Base-by-base conservation (phyloP, 2,113 vertebrate species). In the Bambusicola thoracicus region DNA sequence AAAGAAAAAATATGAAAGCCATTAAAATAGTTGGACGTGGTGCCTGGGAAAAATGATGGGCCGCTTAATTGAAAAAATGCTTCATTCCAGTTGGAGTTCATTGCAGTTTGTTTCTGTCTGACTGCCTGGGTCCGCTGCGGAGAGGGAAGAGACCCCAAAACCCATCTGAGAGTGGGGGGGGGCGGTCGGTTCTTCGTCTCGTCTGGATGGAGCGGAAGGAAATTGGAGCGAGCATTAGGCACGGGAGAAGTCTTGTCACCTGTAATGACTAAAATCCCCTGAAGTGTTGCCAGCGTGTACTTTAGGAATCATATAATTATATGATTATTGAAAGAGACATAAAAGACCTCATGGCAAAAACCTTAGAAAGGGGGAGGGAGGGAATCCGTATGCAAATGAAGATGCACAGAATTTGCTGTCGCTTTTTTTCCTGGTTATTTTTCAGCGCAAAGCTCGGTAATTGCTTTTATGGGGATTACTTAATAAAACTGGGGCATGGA, bases 311-410 rank as follows among this genome's bases (percentile, higher is more conserved):
- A 90, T 96, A 96, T 97, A 97, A 97, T 97, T 97, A 96, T 96
- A 96, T 94, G 90, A 97, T 97, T 97, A 97, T 97, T 96, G 97
- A 96, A 95, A 91, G 91, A 96, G 93, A 96, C 97, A 96, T 97
- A 92, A 95, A 96, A 97, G 85, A 94, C 91, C 95, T 95, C 85
- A 92, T 95, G 93, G 95, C 94, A 95, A 97, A 92, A 93, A 63
- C 63, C 85, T 92, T 90, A 63, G 81, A 87, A 92, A 79, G 85
- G 70, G 65, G 53, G 91, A 82, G 81, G 88, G 68, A 91, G 73
- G 78, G 80, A 87, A 95, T 91, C 94, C 6, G 3, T 92, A 94
- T 96, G 91, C 92, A 95, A 94, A 96, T 96, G 90, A 94, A 95
- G 72, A 89, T 79, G 77, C 36, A 78, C 81, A 91, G 93, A 92